Percentiles rank a stretch among this genome's conserved stretches.
Evolutionary conservation across 1,140 invertebrate genomes (phyloP).

Genomic region (Diorhabda carinulata): DNA sequence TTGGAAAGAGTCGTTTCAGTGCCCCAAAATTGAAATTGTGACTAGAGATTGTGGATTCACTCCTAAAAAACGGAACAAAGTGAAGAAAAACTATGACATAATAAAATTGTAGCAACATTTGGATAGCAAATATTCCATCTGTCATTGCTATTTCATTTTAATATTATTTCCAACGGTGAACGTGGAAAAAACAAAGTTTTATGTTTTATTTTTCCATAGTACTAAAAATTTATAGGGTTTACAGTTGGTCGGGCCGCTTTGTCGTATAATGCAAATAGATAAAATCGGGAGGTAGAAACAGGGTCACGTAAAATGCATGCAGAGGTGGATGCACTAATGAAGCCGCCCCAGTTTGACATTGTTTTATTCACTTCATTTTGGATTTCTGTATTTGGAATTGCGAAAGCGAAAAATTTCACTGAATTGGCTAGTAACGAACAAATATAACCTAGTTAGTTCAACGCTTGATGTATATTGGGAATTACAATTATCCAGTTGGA

Average conservation of each 20-base stretch:
- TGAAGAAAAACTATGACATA: too few species aligned
- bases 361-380: constrained; percentile 19
- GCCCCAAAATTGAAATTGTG: too few species aligned
- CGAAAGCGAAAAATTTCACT: constrained; percentile 17
- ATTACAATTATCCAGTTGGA: constrained; percentile 3
- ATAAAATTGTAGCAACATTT: too few species aligned
- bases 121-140: too few species aligned
- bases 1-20: too few species aligned
- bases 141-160: too few species aligned
- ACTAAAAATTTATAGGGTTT: constrained; percentile 16
- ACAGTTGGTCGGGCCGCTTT: constrained; percentile 20
- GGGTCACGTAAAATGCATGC: constrained; percentile 14
- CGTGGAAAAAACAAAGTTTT: too few species aligned
- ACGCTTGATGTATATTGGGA: constrained; percentile 10
- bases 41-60: too few species aligned
- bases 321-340: constrained; percentile 9
- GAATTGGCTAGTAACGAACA: constrained; percentile 10
- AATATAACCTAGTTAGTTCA: constrained; percentile 14
- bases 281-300: constrained; percentile 10
- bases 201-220: neutral
- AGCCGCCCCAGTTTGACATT: constrained; percentile 17
- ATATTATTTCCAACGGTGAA: too few species aligned
- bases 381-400: constrained; percentile 15
- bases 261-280: constrained; percentile 16
- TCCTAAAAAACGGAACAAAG: too few species aligned